A percentile compares a stretch with the other conserved stretches of the same genome.
These are phyloP conservation scores for Neomicropteryx cornuta DNA, from an alignment of 1,140 invertebrate genomes.

Conservation along the genomic window DNA sequence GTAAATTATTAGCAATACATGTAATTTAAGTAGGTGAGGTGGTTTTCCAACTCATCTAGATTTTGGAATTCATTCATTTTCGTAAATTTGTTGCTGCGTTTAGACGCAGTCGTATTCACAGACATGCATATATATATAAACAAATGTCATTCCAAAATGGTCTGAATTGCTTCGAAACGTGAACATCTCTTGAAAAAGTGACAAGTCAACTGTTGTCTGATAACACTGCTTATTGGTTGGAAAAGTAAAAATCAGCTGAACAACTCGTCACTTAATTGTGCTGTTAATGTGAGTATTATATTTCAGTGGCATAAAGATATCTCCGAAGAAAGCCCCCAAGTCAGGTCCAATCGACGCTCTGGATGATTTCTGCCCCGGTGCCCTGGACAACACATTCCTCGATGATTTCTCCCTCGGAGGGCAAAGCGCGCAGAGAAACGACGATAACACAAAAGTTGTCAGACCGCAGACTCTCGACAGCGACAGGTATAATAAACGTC, in stretches of 20 bases:
- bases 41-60: no score
- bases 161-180: no score
- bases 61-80: no score
- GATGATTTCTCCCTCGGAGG: constrained; percentile 51
- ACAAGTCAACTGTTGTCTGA: not conserved
- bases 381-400: constrained; percentile 69
- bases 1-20: no score
- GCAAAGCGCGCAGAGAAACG: constrained; percentile 34
- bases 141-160: no score
- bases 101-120: no score
- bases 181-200: no score
- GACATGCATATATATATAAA: no score
- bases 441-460: constrained; percentile 19
- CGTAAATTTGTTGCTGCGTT: no score
- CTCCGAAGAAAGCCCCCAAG: constrained; percentile 10
- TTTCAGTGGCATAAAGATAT: constrained; percentile 19
- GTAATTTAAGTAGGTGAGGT: no score
- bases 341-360: constrained; percentile 39
- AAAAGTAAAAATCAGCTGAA: constrained; percentile 19
- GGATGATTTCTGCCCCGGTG: constrained; percentile 77
- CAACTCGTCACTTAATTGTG: constrained; percentile 16
- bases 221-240: not conserved
- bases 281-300: constrained; percentile 18
- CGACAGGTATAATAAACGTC: constrained; percentile 42
- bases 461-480: constrained; percentile 33